These are phyloP conservation scores for Merops nubicus DNA, from an alignment of 2,113 vertebrate genomes.

Conservation along the genomic window DNA sequence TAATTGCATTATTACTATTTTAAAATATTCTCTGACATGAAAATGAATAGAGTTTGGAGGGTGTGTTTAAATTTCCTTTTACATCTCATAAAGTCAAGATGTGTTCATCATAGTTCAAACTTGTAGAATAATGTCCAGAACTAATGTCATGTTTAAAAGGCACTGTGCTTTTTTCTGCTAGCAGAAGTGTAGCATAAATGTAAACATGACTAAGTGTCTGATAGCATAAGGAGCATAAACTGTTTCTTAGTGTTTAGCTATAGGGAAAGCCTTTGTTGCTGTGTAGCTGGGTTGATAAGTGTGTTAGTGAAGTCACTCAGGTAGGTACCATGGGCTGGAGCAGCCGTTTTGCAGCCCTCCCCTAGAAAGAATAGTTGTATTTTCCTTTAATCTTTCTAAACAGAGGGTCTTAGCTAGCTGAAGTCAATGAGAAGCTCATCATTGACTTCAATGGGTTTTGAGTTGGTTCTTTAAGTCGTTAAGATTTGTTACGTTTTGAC, in stretches of 20 bases:
- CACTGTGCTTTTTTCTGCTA: background rate
- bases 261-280: background rate
- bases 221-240: background rate
- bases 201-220: background rate
- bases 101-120: background rate
- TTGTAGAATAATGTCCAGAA: background rate
- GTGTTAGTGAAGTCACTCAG: background rate
- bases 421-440: background rate
- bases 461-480: background rate
- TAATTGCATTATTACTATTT: background rate
- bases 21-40: background rate
- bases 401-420: background rate
- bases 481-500: conserved; percentile 42
- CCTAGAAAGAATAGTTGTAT: background rate
- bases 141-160: background rate
- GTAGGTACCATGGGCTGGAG: background rate
- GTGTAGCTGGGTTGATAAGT: background rate
- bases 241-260: background rate
- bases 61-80: background rate
- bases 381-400: conserved; percentile 44
- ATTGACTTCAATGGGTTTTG: background rate
- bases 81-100: background rate
- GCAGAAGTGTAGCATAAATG: background rate
- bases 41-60: background rate
- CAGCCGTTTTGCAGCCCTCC: background rate